Evolutionary conservation across 2,888 invertebrate species (phyloP).

Genomic region (Meliscaeva auricollis): DNA sequence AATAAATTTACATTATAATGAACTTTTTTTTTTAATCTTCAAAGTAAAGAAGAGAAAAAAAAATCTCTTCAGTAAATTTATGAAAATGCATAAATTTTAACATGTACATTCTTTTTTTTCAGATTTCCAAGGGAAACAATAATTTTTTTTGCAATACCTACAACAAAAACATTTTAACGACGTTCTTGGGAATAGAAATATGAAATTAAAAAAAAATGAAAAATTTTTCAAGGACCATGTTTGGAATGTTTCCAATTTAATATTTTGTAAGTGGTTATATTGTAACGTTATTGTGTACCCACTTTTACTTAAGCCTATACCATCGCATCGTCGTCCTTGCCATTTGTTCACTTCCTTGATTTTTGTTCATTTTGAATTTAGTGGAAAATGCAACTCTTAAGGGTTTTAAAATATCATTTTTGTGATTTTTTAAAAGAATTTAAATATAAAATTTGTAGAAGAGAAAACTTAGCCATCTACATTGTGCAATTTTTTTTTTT

Average conservation of each 20-base stretch:
- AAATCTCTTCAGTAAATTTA: not conserved
- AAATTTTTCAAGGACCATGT: not conserved
- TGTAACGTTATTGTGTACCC: not conserved
- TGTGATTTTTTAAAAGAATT: too few species aligned
- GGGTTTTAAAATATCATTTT: too few species aligned
- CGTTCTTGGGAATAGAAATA: not conserved
- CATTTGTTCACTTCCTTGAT: not conserved
- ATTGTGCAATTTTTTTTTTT: too few species aligned
- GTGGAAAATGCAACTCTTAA: too few species aligned
- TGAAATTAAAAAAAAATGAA: not conserved
- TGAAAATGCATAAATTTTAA: not conserved
- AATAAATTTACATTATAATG: too few species aligned
- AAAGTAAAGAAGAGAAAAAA: not conserved
- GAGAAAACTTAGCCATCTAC: too few species aligned
- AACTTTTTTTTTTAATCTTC: too few species aligned
- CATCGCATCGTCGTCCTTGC: too few species aligned
- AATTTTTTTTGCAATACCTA: not conserved
- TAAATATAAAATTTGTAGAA: too few species aligned
- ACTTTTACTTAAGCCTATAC: not conserved
- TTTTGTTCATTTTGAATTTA: not conserved
- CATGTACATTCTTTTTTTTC: not conserved
- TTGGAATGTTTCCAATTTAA: conserved; percentile 26
- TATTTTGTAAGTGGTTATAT: conserved; percentile 6
- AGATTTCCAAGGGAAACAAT: not conserved
- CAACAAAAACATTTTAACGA: not conserved